Evolutionary conservation across 1,140 invertebrate species (phyloP).

Genomic region (Zelostemma sp.): DNA sequence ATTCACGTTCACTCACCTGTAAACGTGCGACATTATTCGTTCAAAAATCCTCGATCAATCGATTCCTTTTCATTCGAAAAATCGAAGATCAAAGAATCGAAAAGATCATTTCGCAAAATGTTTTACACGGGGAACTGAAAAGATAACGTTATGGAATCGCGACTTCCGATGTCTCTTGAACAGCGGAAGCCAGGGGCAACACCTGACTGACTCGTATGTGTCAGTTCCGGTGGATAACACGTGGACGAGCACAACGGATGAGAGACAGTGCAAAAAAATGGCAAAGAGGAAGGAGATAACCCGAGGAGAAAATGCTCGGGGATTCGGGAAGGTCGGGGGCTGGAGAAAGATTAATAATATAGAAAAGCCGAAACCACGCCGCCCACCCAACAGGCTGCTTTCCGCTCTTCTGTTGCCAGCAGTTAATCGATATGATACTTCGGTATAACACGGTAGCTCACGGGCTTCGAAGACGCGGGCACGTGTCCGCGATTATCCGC

Average conservation of each 20-base stretch:
- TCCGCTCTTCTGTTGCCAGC: constrained; percentile 66
- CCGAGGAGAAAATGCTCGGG: constrained; percentile 39
- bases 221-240: constrained; percentile 20
- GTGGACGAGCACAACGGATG: constrained; percentile 6
- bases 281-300: constrained; percentile 41
- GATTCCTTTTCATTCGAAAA: no score
- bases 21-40: constrained; percentile 5
- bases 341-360: constrained; percentile 69
- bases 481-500: constrained; percentile 22
- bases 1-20: constrained; percentile 33
- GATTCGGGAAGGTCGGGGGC: constrained; percentile 22
- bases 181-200: constrained; percentile 55
- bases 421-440: constrained; percentile 71
- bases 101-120: no score
- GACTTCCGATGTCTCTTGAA: constrained; percentile 59
- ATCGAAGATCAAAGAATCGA: no score
- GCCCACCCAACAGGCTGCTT: constrained; percentile 47
- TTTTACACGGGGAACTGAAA: no score
- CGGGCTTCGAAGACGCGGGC: constrained; percentile 42
- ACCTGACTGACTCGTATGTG: constrained; percentile 62
- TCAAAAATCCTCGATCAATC: no score
- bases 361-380: constrained; percentile 65
- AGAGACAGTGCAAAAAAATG: constrained; percentile 15
- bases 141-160: constrained; percentile 32
- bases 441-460: constrained; percentile 57